Evolutionary conservation across 2,888 invertebrate genomes (phyloP).

Genomic region (Branchellion lobata): DNA sequence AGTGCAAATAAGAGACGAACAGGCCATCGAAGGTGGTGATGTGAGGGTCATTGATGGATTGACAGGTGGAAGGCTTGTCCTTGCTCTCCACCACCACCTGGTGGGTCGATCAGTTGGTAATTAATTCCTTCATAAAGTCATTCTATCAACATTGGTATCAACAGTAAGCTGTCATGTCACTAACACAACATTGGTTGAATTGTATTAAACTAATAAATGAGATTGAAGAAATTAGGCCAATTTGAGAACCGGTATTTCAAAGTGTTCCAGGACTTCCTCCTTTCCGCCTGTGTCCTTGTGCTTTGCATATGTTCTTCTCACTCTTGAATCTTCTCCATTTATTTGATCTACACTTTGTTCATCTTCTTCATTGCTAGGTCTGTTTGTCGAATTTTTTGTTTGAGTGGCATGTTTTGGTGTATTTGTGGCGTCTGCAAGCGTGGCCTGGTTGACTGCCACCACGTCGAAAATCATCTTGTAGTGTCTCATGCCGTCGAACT

Average conservation of each 20-base stretch:
- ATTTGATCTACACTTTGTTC: too few relatives aligned
- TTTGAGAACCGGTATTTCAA: constrained; percentile 12
- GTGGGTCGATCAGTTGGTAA: background rate
- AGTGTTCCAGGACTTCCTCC: background rate
- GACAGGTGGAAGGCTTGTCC: constrained; percentile 51
- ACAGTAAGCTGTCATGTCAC: too few relatives aligned
- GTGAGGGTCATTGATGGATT: constrained; percentile 53
- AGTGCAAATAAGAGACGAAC: constrained; percentile 48
- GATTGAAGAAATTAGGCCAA: too few relatives aligned
- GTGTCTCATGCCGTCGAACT: background rate
- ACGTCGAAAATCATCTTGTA: background rate
- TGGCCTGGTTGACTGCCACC: background rate
- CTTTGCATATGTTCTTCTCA: background rate
- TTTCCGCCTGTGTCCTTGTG: background rate
- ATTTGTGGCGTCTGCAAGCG: background rate
- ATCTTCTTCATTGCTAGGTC: too few relatives aligned
- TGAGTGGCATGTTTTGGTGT: background rate
- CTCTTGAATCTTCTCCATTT: background rate
- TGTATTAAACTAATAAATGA: too few relatives aligned
- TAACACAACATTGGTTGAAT: too few relatives aligned
- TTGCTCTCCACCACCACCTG: constrained; percentile 48
- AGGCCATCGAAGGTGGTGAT: constrained; percentile 52
- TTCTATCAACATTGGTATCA: background rate
- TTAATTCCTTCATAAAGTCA: background rate
- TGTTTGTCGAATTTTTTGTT: too few relatives aligned